A percentile compares a stretch with the other conserved stretches of the same genome.
These are phyloP conservation scores for Himalopsyche anomala DNA, from an alignment of 2,888 invertebrate species.

Conservation along the genomic window DNA sequence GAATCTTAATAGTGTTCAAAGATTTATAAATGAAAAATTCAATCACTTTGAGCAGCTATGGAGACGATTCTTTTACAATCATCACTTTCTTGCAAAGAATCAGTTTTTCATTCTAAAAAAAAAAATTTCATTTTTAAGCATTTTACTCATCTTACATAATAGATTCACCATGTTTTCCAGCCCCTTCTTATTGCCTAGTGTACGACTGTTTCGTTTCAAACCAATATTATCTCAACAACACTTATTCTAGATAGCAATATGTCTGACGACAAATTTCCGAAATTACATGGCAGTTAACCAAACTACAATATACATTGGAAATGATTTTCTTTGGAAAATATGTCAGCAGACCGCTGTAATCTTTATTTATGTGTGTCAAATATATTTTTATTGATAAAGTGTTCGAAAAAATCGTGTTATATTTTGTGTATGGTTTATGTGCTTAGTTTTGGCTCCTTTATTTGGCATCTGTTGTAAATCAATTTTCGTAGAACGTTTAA, in stretches of 20 bases:
- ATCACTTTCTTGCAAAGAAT: no score
- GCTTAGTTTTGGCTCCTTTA: no score
- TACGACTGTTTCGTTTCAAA: constrained; percentile 8
- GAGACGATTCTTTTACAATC: no score
- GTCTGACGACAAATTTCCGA: constrained; percentile 32
- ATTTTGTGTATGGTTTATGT: not conserved
- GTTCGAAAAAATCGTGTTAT: not conserved
- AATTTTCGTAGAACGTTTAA: no score
- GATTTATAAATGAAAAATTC: no score
- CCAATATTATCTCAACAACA: constrained; percentile 44
- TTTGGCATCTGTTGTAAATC: no score
- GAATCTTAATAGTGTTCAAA: no score
- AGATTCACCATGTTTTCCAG: not conserved
- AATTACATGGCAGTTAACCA: constrained; percentile 30
- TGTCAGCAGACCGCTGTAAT: not conserved
- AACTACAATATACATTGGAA: constrained; percentile 4
- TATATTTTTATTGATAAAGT: not conserved
- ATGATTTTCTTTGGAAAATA: constrained; percentile 12
- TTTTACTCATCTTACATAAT: not conserved
- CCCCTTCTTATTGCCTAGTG: constrained; percentile 27
- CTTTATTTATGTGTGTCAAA: not conserved
- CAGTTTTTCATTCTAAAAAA: no score
- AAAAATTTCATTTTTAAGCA: no score
- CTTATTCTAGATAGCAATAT: constrained; percentile 46
- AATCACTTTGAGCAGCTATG: no score